A percentile compares a stretch with the other conserved stretches of the same genome.
phyloP scores from a whole-genome alignment of 37 sponge, comb jelly and placozoan genomes.

The Tethya wilhelma region DNA sequence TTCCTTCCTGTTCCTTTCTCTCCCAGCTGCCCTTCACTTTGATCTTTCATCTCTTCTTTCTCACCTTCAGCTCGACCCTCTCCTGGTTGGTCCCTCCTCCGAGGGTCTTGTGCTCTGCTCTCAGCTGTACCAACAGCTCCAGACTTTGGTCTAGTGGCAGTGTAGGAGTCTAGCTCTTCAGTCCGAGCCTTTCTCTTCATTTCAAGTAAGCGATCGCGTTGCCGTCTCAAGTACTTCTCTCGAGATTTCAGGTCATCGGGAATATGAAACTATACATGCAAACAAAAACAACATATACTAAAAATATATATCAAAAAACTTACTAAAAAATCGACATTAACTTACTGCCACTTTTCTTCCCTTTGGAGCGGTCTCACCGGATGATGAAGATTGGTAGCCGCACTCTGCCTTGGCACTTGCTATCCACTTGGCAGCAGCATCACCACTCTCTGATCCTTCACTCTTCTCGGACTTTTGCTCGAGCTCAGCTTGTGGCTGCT shows the following conservation, averaged over 20 bases:
- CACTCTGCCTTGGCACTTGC: too few species aligned
- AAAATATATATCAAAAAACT: not conserved
- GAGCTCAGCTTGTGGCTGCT: too few species aligned
- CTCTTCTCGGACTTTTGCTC: too few species aligned
- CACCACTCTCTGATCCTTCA: too few species aligned
- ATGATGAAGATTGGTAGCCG: too few species aligned
- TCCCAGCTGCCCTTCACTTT: too few species aligned
- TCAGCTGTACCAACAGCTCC: not conserved
- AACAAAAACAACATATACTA: not conserved
- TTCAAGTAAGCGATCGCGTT: conserved; percentile 55
- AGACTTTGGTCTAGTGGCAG: not conserved
- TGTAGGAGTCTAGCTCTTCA: not conserved
- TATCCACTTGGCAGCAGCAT: too few species aligned
- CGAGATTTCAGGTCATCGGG: conserved; percentile 21
- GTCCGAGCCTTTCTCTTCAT: conserved; percentile 29
- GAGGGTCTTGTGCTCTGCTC: not conserved
- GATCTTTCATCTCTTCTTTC: not conserved
- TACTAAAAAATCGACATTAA: not conserved
- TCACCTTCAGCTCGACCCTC: not conserved
- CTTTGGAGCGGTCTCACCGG: too few species aligned
- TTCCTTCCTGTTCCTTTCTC: not conserved
- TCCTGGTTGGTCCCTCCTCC: not conserved
- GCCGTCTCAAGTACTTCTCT: conserved; percentile 39
- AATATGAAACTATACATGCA: not conserved
- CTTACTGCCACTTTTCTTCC: not conserved